A percentile compares a stretch with the other conserved stretches of the same genome.
phyloP scores from a whole-genome alignment of 2,113 vertebrate species.

The Calyptommatus sinebrachiatus region DNA sequence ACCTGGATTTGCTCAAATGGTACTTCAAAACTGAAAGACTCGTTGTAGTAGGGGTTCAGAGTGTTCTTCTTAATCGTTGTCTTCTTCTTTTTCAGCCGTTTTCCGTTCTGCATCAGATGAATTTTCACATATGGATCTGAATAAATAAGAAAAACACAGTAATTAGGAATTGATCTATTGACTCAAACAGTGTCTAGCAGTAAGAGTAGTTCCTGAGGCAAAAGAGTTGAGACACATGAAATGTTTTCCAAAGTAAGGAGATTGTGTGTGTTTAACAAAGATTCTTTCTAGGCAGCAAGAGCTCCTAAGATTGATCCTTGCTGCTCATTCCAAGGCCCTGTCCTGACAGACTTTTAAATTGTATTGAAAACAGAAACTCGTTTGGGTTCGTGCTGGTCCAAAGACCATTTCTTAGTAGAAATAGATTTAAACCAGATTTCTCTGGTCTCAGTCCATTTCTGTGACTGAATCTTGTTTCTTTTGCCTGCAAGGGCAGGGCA shows the following conservation, averaged over 20 bases:
- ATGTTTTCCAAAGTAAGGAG: neutral
- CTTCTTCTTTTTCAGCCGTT: conserved; percentile 99
- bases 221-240: neutral
- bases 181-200: conserved; percentile 1
- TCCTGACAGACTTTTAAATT: too few relatives aligned
- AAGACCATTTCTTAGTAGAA: too few relatives aligned
- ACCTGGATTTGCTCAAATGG: conserved; percentile 99
- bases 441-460: too few relatives aligned
- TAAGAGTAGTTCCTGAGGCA: neutral
- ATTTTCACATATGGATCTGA: conserved; percentile 98
- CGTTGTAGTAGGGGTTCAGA: conserved; percentile 98
- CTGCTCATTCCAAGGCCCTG: too few relatives aligned
- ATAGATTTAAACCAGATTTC: too few relatives aligned
- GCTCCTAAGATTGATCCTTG: too few relatives aligned
- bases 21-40: conserved; percentile 99
- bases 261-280: neutral
- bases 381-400: too few relatives aligned
- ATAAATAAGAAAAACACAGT: conserved; percentile 45
- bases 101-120: conserved; percentile 98
- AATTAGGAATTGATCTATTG: conserved; percentile 23
- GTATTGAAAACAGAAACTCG: too few relatives aligned
- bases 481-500: too few relatives aligned
- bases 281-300: neutral
- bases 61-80: conserved; percentile 99
- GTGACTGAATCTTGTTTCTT: too few relatives aligned